Conservation (phyloP, 1,140 invertebrate species). For the Agraylea sexmaculata region DNA sequence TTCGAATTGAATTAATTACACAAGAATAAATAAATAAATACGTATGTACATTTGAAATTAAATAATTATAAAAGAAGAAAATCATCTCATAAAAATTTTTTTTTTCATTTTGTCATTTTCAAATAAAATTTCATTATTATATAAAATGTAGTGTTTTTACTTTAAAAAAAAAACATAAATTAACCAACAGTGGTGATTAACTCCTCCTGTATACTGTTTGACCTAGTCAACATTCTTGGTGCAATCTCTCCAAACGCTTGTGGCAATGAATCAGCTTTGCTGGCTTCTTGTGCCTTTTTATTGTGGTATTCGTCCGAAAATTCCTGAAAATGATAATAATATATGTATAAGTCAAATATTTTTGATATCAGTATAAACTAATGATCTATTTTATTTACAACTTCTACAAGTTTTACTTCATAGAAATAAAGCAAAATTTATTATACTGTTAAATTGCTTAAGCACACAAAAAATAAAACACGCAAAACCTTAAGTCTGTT, state of each 20-base stretch:
- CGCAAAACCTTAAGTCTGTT: conserved; percentile 58
- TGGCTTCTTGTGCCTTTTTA: conserved; percentile 45
- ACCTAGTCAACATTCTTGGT: conserved; percentile 50
- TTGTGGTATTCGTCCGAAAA: conserved; percentile 66
- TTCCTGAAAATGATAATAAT: conserved; percentile 37
- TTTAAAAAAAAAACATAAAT: too few species aligned
- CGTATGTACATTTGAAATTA: too few species aligned
- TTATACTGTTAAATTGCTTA: conserved; percentile 6
- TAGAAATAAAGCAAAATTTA: background rate
- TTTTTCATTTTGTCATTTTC: background rate
- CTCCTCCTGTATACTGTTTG: conserved; percentile 72
- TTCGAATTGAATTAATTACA: too few species aligned
- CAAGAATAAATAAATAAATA: too few species aligned
- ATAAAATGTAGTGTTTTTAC: background rate
- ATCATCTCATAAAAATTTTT: too few species aligned
- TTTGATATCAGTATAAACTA: conserved; percentile 3
- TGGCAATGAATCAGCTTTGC: conserved; percentile 42
- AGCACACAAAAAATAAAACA: conserved; percentile 11
- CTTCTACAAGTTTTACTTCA: background rate
- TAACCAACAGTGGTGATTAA: conserved; percentile 58
- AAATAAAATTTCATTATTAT: background rate
- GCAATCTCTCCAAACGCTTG: conserved; percentile 40
- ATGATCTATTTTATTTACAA: background rate
- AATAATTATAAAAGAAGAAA: too few species aligned
- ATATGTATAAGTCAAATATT: background rate